Percentiles rank a stretch among this genome's conserved stretches.
Conservation (phyloP, 2,888 invertebrate genomes). For the Arenicola marina region DNA sequence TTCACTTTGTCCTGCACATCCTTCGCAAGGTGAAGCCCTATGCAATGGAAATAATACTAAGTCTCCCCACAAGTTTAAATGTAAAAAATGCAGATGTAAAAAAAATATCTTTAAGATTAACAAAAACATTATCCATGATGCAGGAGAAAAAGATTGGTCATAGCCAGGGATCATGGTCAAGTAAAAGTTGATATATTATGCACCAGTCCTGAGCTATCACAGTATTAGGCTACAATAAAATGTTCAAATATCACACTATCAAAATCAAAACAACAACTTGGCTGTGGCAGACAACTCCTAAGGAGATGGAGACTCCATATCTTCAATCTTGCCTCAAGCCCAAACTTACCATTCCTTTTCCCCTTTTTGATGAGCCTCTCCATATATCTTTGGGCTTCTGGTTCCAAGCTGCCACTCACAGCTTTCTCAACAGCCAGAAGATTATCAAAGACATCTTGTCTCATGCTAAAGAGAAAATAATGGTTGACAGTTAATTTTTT, state of each 20-base stretch:
- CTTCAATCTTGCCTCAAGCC: too few species aligned
- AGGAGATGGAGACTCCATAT: neutral
- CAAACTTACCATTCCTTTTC: conserved; percentile 61
- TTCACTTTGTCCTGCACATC: conserved; percentile 60
- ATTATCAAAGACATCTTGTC: conserved; percentile 63
- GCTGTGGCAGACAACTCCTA: too few species aligned
- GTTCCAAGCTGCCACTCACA: conserved; percentile 12
- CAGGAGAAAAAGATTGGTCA: too few species aligned
- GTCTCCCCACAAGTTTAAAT: neutral
- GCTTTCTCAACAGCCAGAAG: conserved; percentile 47
- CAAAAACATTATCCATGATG: too few species aligned
- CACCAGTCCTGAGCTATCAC: too few species aligned
- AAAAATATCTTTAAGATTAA: neutral
- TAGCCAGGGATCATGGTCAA: too few species aligned
- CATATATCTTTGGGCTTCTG: conserved; percentile 60
- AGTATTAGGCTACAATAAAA: neutral
- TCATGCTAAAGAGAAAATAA: conserved; percentile 54
- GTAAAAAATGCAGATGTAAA: too few species aligned
- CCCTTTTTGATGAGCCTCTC: conserved; percentile 62
- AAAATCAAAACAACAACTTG: too few species aligned
- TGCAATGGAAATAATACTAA: neutral
- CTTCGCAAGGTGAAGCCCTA: conserved; percentile 62
- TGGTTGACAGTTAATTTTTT: neutral
- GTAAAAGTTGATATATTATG: too few species aligned
- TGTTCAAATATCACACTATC: neutral